Conservation (phyloP, 2,113 vertebrate species). For the Oncorhynchus nerka region DNA sequence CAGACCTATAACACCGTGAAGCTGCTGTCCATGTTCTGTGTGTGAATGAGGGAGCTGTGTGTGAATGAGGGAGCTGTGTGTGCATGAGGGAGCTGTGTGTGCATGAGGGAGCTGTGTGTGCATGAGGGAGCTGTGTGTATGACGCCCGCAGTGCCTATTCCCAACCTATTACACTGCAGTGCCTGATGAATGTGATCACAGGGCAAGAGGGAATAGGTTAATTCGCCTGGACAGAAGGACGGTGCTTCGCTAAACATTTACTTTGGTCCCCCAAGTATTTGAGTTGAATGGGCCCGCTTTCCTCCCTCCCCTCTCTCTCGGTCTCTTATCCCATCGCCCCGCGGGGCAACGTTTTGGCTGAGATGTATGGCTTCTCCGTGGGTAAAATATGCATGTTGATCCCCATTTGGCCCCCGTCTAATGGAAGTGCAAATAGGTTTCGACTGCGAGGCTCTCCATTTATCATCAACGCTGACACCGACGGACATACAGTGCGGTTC, state of each 20-base stretch:
- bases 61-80: background rate
- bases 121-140: slow-evolving; percentile 3
- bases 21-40: background rate
- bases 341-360: slow-evolving; percentile 79
- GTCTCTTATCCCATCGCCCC: slow-evolving; percentile 77
- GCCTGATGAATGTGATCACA: slow-evolving; percentile 78
- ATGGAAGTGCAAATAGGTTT: slow-evolving; percentile 92
- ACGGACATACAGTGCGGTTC: slow-evolving; percentile 52
- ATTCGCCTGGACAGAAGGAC: slow-evolving; percentile 73
- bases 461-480: slow-evolving; percentile 78
- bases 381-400: slow-evolving; percentile 86
- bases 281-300: slow-evolving; percentile 64
- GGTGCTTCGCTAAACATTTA: slow-evolving; percentile 76
- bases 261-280: slow-evolving; percentile 78
- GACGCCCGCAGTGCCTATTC: slow-evolving; percentile 60
- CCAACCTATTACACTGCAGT: slow-evolving; percentile 68
- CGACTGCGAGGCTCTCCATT: slow-evolving; percentile 83
- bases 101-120: background rate
- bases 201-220: slow-evolving; percentile 70
- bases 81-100: background rate
- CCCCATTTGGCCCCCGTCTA: slow-evolving; percentile 85
- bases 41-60: background rate
- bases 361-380: slow-evolving; percentile 83
- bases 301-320: slow-evolving; percentile 50
- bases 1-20: no score